Conservation (phyloP, 2,888 invertebrate species). For the Cataglyphis albicans region DNA sequence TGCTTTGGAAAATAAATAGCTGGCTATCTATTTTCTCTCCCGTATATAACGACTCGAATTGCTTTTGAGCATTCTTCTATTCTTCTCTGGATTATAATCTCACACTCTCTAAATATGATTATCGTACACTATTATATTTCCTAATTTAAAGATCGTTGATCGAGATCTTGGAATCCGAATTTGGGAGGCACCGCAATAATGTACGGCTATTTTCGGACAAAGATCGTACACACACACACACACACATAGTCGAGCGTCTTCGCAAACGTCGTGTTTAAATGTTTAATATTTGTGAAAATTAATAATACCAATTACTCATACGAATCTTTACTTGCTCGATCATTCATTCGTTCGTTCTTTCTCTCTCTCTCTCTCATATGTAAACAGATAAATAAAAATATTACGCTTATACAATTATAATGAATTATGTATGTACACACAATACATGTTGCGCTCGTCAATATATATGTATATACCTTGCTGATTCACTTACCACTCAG, state of each 20-base stretch:
- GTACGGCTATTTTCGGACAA: conserved; percentile 13
- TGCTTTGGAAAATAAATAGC: conserved; percentile 28
- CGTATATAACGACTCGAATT: conserved; percentile 33
- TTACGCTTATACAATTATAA: conserved; percentile 80
- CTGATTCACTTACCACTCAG: conserved; percentile 81
- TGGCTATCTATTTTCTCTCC: background rate
- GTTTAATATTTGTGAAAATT: conserved; percentile 28
- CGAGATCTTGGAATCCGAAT: conserved; percentile 21
- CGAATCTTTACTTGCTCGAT: background rate
- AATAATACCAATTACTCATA: conserved; percentile 39
- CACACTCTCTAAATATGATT: conserved; percentile 38
- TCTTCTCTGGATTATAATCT: background rate
- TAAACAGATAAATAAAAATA: conserved; percentile 80
- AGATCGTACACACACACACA: conserved; percentile 1
- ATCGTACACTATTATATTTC: conserved; percentile 50
- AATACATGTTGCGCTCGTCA: conserved; percentile 83
- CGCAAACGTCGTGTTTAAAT: conserved; percentile 2
- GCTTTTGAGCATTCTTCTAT: conserved; percentile 20
- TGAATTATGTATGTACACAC: conserved; percentile 85
- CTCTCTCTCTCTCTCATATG: conserved; percentile 31
- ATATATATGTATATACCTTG: conserved; percentile 44
- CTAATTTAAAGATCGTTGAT: conserved; percentile 41
- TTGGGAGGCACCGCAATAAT: conserved; percentile 22
- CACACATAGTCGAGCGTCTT: conserved; percentile 4
- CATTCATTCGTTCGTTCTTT: no score